Evolutionary conservation across 2,888 invertebrate species (phyloP).

Genomic region (Drosophila anomelani): DNA sequence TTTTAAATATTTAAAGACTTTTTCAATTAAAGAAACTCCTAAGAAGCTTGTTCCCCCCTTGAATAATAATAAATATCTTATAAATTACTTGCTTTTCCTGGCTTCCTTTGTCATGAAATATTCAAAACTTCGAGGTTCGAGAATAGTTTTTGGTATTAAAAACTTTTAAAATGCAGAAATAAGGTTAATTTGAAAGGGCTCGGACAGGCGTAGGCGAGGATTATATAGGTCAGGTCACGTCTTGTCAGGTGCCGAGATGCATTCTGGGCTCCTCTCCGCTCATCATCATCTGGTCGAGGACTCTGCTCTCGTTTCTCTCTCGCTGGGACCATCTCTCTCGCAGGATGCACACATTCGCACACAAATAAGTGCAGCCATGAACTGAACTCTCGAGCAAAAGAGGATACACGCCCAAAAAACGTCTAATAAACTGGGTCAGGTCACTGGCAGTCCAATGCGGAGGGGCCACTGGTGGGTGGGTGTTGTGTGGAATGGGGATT

Average conservation of each 20-base stretch:
- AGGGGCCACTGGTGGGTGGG: not conserved
- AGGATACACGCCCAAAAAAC: slow-evolving; percentile 78
- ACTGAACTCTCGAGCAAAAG: slow-evolving; percentile 67
- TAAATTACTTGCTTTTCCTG: not conserved
- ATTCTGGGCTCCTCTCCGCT: slow-evolving; percentile 8
- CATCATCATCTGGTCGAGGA: slow-evolving; percentile 1
- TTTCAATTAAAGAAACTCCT: not conserved
- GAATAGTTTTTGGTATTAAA: not conserved
- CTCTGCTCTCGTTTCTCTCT: slow-evolving; percentile 27
- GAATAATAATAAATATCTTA: not conserved
- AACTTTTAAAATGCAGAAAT: not conserved
- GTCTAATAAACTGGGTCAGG: slow-evolving; percentile 75
- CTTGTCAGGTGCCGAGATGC: slow-evolving; percentile 44
- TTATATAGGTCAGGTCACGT: slow-evolving; percentile 53
- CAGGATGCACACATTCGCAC: slow-evolving; percentile 12
- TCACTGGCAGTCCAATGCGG: slow-evolving; percentile 49
- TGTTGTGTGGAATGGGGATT: slow-evolving; percentile 4
- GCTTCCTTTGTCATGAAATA: not conserved
- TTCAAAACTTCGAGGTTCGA: not conserved
- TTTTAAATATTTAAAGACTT: not conserved
- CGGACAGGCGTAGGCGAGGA: slow-evolving; percentile 7
- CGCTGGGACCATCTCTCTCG: slow-evolving; percentile 16
- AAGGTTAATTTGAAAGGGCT: slow-evolving; percentile 7
- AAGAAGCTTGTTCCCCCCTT: too few relatives aligned
- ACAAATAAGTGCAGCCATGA: slow-evolving; percentile 70